Conservation (phyloP, 2,888 invertebrate genomes). For the Mantis religiosa region DNA sequence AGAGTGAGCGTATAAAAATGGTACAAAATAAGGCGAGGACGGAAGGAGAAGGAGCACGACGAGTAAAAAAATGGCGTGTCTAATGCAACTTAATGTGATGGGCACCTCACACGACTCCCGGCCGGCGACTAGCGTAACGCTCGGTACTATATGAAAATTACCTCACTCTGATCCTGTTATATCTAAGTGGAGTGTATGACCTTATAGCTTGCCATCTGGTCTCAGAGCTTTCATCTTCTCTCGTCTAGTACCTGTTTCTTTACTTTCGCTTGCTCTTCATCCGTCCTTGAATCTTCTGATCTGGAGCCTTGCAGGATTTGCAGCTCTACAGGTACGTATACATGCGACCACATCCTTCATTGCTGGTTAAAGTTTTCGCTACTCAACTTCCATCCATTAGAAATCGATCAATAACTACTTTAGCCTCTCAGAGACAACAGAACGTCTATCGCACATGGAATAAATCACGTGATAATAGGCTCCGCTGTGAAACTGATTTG, state of each 20-base stretch:
- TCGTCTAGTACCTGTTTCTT: background rate
- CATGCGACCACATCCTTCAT: no score
- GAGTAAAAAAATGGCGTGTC: constrained; percentile 15
- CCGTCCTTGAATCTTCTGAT: no score
- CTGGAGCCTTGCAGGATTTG: no score
- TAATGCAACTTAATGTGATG: constrained; percentile 18
- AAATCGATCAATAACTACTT: no score
- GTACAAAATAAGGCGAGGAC: constrained; percentile 1
- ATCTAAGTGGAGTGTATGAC: background rate
- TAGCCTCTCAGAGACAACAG: no score
- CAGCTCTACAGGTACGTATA: no score
- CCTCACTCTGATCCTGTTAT: background rate
- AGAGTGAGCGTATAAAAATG: background rate
- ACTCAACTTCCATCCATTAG: no score
- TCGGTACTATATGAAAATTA: background rate
- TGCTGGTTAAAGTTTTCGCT: no score
- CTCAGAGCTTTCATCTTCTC: background rate
- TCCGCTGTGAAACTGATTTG: no score
- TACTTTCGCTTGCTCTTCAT: no score
- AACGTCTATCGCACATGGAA: no score
- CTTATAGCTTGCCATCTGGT: background rate
- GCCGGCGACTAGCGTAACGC: background rate
- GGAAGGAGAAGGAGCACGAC: background rate
- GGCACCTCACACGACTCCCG: background rate
- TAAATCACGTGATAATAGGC: no score